These are phyloP conservation scores for Lottia scabra DNA, from an alignment of 2,888 invertebrate genomes.

Conservation along the genomic window DNA sequence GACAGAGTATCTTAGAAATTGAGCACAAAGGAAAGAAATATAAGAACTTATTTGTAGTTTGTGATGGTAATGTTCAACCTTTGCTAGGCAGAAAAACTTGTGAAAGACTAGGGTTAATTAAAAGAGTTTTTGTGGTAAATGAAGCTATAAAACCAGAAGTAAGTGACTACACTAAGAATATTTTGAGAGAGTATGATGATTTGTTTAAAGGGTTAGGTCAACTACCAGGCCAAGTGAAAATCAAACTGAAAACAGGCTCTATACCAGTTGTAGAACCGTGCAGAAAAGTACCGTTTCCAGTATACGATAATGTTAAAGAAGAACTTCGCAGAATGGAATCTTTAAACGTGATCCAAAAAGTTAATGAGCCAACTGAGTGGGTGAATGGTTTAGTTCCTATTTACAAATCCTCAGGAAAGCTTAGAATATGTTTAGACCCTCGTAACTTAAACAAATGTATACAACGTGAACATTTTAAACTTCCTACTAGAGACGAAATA, in stretches of 20 bases:
- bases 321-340: constrained; percentile 31
- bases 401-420: constrained; percentile 31
- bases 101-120: constrained; percentile 16
- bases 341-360: constrained; percentile 28
- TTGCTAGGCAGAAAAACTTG: constrained; percentile 10
- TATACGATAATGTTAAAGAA: constrained; percentile 28
- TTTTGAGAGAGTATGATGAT: constrained; percentile 15
- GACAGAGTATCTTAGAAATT: too few relatives aligned
- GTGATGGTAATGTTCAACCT: too few relatives aligned
- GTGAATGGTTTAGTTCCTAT: constrained; percentile 35
- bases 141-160: too few relatives aligned
- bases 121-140: too few relatives aligned
- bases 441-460: constrained; percentile 36
- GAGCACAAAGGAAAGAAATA: too few relatives aligned
- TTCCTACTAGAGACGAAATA: constrained; percentile 37
- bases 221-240: constrained; percentile 27
- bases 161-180: neutral
- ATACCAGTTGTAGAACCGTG: constrained; percentile 34
- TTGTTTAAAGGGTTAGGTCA: constrained; percentile 34
- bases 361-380: constrained; percentile 17
- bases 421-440: constrained; percentile 41
- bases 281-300: constrained; percentile 30
- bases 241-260: constrained; percentile 22
- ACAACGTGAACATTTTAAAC: constrained; percentile 32
- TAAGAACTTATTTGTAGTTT: too few relatives aligned